A percentile compares a stretch with the other conserved stretches of the same genome.
These are phyloP conservation scores for Muricea muricata DNA, from an alignment of 92 coral and sea anemone species.

Conservation along the genomic window DNA sequence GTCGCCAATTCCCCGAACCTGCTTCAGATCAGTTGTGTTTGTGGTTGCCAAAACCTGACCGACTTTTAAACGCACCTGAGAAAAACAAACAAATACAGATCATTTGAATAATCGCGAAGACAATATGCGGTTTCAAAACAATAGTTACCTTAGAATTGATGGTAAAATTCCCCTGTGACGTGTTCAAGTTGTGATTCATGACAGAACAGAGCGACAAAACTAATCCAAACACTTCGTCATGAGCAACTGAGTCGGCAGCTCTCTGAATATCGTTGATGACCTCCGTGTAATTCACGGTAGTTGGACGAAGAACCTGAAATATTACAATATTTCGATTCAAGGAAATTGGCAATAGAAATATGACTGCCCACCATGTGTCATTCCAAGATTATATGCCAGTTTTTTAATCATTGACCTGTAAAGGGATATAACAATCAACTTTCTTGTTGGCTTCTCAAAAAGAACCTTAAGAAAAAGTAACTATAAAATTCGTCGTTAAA, in stretches of 20 bases:
- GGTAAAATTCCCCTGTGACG: background rate
- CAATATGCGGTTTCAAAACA: background rate
- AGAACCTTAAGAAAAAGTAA: too few relatives aligned
- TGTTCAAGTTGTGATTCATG: conserved; percentile 1
- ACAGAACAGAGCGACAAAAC: conserved; percentile 20
- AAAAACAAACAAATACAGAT: background rate
- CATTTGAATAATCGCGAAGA: too few relatives aligned
- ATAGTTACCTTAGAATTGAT: background rate
- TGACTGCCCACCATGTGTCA: too few relatives aligned
- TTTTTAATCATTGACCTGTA: too few relatives aligned
- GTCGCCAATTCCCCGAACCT: conserved; percentile 82
- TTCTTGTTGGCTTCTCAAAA: too few relatives aligned
- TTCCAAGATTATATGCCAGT: too few relatives aligned
- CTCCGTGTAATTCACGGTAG: background rate
- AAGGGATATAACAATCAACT: too few relatives aligned
- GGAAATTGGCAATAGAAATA: too few relatives aligned
- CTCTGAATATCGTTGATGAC: background rate
- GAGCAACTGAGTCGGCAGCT: background rate
- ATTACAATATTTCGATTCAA: too few relatives aligned
- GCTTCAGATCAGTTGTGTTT: conserved; percentile 77
- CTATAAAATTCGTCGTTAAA: too few relatives aligned
- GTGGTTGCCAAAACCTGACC: conserved; percentile 73
- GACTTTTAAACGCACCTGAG: conserved; percentile 84
- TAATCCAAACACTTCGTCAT: background rate
- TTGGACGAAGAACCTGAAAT: background rate